Evolutionary conservation across 1,140 invertebrate species (phyloP).

Genomic region (Trachymyrmex septentrionalis): DNA sequence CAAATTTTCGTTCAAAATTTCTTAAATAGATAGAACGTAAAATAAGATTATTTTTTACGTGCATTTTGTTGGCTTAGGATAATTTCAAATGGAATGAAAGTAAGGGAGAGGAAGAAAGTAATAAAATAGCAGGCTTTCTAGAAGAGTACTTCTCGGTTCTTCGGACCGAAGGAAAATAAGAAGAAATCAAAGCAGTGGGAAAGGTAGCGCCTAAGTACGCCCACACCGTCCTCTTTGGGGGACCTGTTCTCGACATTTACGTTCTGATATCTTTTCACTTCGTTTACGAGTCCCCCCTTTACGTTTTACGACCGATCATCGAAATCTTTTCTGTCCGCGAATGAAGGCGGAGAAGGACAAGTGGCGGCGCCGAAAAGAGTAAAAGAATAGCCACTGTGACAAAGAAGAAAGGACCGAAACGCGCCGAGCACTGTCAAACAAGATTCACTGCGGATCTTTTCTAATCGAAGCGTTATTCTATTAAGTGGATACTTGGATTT

Average conservation of each 20-base stretch:
- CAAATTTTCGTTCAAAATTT: background rate
- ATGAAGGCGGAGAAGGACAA: slow-evolving; percentile 5
- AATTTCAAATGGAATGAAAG: background rate
- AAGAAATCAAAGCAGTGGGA: slow-evolving; percentile 15
- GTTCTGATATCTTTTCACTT: slow-evolving; percentile 78
- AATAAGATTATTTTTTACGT: background rate
- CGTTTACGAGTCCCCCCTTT: slow-evolving; percentile 81
- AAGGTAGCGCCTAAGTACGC: slow-evolving; percentile 76
- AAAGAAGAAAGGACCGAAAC: slow-evolving; percentile 40
- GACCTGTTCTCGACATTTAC: slow-evolving; percentile 80
- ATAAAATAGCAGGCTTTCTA: background rate
- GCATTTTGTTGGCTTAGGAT: background rate
- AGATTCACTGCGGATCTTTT: slow-evolving; percentile 54
- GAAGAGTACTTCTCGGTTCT: background rate
- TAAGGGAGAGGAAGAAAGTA: background rate
- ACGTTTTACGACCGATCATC: slow-evolving; percentile 83
- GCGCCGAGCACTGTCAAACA: slow-evolving; percentile 50
- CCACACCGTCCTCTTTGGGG: slow-evolving; percentile 75
- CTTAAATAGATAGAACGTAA: background rate
- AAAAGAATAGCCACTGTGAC: slow-evolving; percentile 47
- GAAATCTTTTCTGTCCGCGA: slow-evolving; percentile 78
- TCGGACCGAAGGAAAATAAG: background rate
- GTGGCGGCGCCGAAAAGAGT: slow-evolving; percentile 36
- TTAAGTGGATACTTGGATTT: background rate
- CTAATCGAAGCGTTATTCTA: slow-evolving; percentile 41